These are phyloP conservation scores for Silurus aristotelis DNA, from an alignment of 2,797 vertebrate species.

Conservation along the genomic window DNA sequence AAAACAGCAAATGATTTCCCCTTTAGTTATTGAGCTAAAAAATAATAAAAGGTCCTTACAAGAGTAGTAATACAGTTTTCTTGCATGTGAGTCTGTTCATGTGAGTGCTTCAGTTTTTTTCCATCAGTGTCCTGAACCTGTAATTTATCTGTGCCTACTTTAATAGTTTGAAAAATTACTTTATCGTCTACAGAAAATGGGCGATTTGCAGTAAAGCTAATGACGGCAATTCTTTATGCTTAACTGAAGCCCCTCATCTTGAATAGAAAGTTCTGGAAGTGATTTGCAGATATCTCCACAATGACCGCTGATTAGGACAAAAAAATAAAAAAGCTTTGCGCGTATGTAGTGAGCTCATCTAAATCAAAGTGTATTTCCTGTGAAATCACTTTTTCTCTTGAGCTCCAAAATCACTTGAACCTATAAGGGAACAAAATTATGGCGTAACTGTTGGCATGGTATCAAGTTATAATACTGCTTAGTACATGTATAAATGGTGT, in stretches of 20 bases:
- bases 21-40: not conserved
- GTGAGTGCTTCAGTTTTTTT: slow-evolving; percentile 21
- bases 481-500: slow-evolving; percentile 11
- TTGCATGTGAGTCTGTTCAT: slow-evolving; percentile 11
- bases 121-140: slow-evolving; percentile 23
- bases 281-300: slow-evolving; percentile 46
- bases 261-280: slow-evolving; percentile 45
- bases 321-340: slow-evolving; percentile 7
- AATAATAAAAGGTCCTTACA: not conserved
- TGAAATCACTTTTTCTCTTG: slow-evolving; percentile 63
- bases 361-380: slow-evolving; percentile 33
- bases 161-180: slow-evolving; percentile 40
- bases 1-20: not conserved
- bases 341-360: slow-evolving; percentile 37
- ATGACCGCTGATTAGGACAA: slow-evolving; percentile 40
- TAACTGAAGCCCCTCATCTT: slow-evolving; percentile 42
- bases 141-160: slow-evolving; percentile 35
- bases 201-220: slow-evolving; percentile 41
- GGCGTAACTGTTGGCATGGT: slow-evolving; percentile 19
- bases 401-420: slow-evolving; percentile 31
- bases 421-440: slow-evolving; percentile 8
- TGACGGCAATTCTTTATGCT: slow-evolving; percentile 36
- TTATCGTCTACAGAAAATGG: slow-evolving; percentile 35
- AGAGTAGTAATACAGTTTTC: not conserved
- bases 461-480: slow-evolving; percentile 20